Evolutionary conservation across 2,888 invertebrate species (phyloP).

Genomic region (Lissonota sp.): DNA sequence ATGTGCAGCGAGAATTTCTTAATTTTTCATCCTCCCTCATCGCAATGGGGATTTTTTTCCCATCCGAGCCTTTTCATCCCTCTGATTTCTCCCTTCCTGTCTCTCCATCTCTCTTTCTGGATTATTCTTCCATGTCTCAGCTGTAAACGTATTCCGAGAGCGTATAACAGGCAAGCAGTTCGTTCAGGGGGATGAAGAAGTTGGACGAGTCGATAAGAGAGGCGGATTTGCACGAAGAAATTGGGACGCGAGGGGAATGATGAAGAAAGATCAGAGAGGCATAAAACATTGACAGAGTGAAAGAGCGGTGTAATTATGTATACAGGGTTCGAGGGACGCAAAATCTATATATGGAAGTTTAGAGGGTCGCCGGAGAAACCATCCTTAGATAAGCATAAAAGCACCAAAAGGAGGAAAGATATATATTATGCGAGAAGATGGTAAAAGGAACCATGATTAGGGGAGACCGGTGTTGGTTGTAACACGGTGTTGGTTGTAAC

Average conservation of each 20-base stretch:
- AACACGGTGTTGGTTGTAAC: too few relatives aligned
- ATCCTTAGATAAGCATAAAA: background rate
- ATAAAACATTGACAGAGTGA: constrained; percentile 24
- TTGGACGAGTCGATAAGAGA: background rate
- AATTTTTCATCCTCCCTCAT: constrained; percentile 30
- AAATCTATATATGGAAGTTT: background rate
- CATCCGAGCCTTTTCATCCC: constrained; percentile 9
- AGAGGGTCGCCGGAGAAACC: constrained; percentile 19
- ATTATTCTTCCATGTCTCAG: background rate
- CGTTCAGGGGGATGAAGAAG: background rate
- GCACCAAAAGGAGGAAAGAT: background rate
- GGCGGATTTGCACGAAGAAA: constrained; percentile 1
- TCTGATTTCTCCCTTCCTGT: constrained; percentile 12
- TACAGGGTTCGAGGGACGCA: background rate
- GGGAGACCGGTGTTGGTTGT: too few relatives aligned
- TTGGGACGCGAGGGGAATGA: constrained; percentile 8
- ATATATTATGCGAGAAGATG: constrained; percentile 20
- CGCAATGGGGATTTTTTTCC: constrained; percentile 1
- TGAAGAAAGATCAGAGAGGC: constrained; percentile 40
- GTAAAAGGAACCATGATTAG: background rate
- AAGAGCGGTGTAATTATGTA: constrained; percentile 26
- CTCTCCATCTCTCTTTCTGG: background rate
- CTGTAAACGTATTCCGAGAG: constrained; percentile 39
- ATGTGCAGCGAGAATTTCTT: constrained; percentile 28
- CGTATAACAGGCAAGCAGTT: constrained; percentile 7